Evolutionary conservation across 2,113 vertebrate species (phyloP), one percentile per base, ranked within the genome.

Genomic region (Aegotheles bennettii): DNA sequence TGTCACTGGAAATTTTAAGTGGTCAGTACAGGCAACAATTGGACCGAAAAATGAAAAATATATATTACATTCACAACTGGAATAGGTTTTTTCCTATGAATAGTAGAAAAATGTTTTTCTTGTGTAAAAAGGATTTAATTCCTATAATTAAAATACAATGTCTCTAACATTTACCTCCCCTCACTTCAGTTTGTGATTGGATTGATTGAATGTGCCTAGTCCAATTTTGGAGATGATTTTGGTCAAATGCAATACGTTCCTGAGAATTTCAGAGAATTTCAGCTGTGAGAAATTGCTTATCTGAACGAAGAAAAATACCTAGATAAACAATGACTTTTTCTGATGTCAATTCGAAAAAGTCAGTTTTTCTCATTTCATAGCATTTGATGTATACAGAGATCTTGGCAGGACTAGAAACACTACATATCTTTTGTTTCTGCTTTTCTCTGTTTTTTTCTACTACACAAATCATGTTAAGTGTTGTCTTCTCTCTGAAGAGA

Each of bases 381-480:
- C 5, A 61, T 40, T 61, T 45, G 2, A 20, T 31, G 12, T 38
- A 54, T 38, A 29, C 7, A 24, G 28, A 31, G 15, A 7, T 28
- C 17, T 56, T 45, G 12, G 4, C 6, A 73, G 21, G 17, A 17
- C 10, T 20, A 63, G 28, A 84, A 56, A 68, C 28, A 13, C 6
- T 13, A 7, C 14, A 26, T 3, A 61, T 7, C 4, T 42, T 50
- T 50, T 80, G 47, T 48, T 40, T 16, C 16, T 54, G 19, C 5
- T 80, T 67, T 80, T 31, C 11, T 35, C 7, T n/a, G n/a, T 40
- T 26, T 5, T 56, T 45, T 29, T 10, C 24, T 13, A 0, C 3
- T 7, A 2, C 2, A 0, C 13, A 35, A 70, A 56, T 76, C 23
- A 14, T 7, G 2, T 3, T n/a, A 29, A 10, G 17, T 6, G 51